Conservation (phyloP, 2,113 vertebrate species). For the Rhinogobius similis region DNA sequence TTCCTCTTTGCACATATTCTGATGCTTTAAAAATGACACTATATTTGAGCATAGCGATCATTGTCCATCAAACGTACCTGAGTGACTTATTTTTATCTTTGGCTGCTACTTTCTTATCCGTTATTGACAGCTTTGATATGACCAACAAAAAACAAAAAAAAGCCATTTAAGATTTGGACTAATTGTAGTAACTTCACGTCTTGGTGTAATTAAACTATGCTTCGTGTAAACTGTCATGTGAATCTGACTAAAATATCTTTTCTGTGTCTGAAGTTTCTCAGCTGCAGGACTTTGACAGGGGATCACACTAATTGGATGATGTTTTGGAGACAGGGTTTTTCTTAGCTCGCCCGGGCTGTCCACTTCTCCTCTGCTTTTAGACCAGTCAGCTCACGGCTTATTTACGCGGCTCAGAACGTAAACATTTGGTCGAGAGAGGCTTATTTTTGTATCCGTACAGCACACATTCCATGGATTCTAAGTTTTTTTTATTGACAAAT, state of each 20-base stretch:
- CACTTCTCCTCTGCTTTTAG: slow-evolving; percentile 36
- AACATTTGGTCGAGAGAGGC: slow-evolving; percentile 20
- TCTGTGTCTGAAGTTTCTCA: not conserved
- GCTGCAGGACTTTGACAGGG: slow-evolving; percentile 48
- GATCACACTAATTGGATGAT: slow-evolving; percentile 53
- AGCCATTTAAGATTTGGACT: too few species aligned
- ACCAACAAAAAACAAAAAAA: not conserved
- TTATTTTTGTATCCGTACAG: not conserved
- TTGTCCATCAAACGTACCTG: too few species aligned
- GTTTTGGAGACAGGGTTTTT: slow-evolving; percentile 48
- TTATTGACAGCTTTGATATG: not conserved
- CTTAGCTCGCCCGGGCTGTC: slow-evolving; percentile 41
- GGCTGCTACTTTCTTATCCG: not conserved
- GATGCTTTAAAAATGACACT: too few species aligned
- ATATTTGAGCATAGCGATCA: too few species aligned
- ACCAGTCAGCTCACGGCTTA: slow-evolving; percentile 37
- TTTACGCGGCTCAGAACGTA: slow-evolving; percentile 29
- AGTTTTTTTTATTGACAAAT: not conserved
- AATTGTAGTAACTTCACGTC: too few species aligned
- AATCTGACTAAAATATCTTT: not conserved
- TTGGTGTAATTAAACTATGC: not conserved
- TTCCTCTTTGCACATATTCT: too few species aligned
- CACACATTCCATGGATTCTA: slow-evolving; percentile 7
- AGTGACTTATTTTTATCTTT: not conserved
- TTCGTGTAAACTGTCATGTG: not conserved